These are phyloP conservation scores for Nebria brevicollis DNA, from an alignment of 2,888 invertebrate genomes.

Conservation along the genomic window DNA sequence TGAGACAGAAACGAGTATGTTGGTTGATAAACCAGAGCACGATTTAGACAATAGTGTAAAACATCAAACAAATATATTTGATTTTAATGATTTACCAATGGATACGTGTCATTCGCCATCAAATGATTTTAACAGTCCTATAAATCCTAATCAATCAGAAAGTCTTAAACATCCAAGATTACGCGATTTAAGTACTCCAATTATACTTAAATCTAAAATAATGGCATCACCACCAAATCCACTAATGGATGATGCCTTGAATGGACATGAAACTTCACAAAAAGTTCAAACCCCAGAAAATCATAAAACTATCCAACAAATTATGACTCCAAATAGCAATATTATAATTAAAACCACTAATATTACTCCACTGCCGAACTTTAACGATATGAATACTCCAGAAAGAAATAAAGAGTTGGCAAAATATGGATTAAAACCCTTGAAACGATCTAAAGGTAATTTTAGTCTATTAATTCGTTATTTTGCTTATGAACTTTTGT, in stretches of 20 bases:
- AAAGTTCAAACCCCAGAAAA: conserved; percentile 24
- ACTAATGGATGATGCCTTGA: background rate
- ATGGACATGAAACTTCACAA: background rate
- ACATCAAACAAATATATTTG: conserved; percentile 18
- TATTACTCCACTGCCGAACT: conserved; percentile 70
- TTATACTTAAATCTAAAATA: background rate
- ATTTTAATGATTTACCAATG: conserved; percentile 34
- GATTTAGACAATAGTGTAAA: conserved; percentile 7
- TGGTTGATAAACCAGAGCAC: conserved; percentile 30
- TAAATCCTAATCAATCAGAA: conserved; percentile 16
- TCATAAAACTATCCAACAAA: conserved; percentile 5
- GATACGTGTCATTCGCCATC: background rate
- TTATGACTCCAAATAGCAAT: conserved; percentile 61
- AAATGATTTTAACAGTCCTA: conserved; percentile 9
- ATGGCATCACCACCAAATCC: background rate
- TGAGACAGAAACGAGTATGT: conserved; percentile 27
- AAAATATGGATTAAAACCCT: conserved; percentile 74
- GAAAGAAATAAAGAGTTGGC: conserved; percentile 68
- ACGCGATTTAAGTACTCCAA: conserved; percentile 20
- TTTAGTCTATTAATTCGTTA: background rate
- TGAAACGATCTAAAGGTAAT: conserved; percentile 64
- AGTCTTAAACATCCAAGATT: conserved; percentile 25
- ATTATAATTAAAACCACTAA: conserved; percentile 67
- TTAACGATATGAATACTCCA: conserved; percentile 68
- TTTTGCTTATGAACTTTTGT: background rate